Percentiles rank a stretch among this genome's conserved stretches.
Conservation (phyloP, 2,113 vertebrate species). For the Halichoeres trimaculatus region DNA sequence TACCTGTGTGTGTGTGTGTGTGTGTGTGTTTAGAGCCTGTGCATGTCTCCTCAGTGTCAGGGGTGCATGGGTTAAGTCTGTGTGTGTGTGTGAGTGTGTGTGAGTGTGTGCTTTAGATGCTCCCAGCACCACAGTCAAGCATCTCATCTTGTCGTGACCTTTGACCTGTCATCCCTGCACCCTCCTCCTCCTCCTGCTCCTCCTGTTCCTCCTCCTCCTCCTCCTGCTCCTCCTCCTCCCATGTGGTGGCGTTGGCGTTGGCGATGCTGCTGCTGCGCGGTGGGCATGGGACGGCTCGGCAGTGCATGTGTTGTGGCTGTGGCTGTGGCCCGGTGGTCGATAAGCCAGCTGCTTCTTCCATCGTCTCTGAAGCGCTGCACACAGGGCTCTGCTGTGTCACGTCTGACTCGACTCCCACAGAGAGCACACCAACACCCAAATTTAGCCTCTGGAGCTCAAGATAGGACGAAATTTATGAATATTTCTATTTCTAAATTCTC, state of each 20-base stretch:
- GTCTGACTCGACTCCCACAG: no score
- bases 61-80: constrained; percentile 25
- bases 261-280: constrained; percentile 44
- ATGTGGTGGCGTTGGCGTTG: constrained; percentile 40
- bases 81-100: constrained; percentile 32
- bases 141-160: constrained; percentile 32
- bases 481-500: neutral
- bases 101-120: constrained; percentile 69
- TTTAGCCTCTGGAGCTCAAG: neutral
- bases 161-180: constrained; percentile 7
- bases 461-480: neutral
- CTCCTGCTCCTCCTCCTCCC: neutral
- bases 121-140: constrained; percentile 60
- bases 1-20: constrained; percentile 17
- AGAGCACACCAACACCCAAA: neutral
- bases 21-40: constrained; percentile 20
- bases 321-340: constrained; percentile 72
- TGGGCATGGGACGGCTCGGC: constrained; percentile 78
- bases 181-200: neutral
- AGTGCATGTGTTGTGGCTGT: constrained; percentile 78
- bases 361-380: constrained; percentile 68
- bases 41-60: constrained; percentile 39
- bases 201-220: neutral
- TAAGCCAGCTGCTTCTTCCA: constrained; percentile 76
- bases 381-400: constrained; percentile 13